Evolutionary conservation across 2,888 invertebrate genomes (phyloP), one percentile per base, ranked within the genome.

Genomic region (Zeuzera pyrina): DNA sequence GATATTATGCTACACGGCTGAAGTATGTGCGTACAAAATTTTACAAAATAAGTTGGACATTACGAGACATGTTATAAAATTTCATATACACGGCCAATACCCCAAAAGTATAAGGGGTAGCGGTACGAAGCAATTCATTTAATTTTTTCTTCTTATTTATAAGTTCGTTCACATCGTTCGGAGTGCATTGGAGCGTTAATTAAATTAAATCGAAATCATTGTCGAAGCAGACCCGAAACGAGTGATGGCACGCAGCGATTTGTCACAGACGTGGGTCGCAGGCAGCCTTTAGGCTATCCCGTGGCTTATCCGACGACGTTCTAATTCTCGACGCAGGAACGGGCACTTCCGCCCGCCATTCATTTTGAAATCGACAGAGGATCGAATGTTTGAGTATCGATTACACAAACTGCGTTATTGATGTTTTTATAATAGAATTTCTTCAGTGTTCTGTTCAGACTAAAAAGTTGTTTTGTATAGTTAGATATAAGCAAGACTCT

Each of bases 321-420:
- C 47, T 42, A 44, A 39, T 45, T 41, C 40, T 33, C 35, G 40
- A 43, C 47, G 46, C 51, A 48, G 52, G 50, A 53, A 51, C 49
- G 45, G 47, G 56, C 55, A 72, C 71, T 74, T 78, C 77, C 78
- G 78, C 14, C 15, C 28, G 15, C 15, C 28, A 28, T 74, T 72
- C 66, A 71, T 77, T 71, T 73, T 67, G 69, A 67, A 69, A 69
- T 72, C 70, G 71, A 78, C 71, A 60, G 59, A 57, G 53, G 52
- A 66, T 70, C 67, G 58, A 73, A 68, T 65, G 60, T 66, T 62
- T 57, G 52, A 57, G 58, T 77, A 77, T 78, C 71, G 72, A 74
- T 78, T 77, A 69, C 79, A 63, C 53, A 53, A 53, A 47, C 57
- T 29, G 15, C 12, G 13, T 16, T 15, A 27, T 24, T 27, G 33